Base-by-base conservation (phyloP, 2,797 vertebrate genomes). In the Hapalemur alaotrensis region DNA sequence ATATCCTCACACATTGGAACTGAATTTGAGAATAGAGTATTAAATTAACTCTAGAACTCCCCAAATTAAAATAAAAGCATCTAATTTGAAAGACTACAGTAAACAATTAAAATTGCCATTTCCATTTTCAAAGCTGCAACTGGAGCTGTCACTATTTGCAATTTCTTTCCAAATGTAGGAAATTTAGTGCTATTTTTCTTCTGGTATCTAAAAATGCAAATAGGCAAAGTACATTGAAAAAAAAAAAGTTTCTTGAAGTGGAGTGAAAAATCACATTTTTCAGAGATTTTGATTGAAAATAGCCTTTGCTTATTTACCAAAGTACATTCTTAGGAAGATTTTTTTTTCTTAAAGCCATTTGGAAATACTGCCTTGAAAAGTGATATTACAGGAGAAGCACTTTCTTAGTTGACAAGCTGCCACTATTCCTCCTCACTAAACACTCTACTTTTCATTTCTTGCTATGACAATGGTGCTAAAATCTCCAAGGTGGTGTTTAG, bases 161-260 rank as follows among this genome's bases (percentile, higher is more conserved):
- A 81, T 82, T 97, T 96, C 23, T 79, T 72, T 88, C 23, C 52
- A 93, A 96, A 96, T 11, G 41, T 61, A 91, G 14, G 9, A 41
- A 78, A 81, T 95, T 78, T 95, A 67, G 52, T 83, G 11, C 41
- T 73, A 18, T 84, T 95, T 93, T 93, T 73, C n/a, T 86, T 78
- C 50, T 75, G 80, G 15, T 70, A 61, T 83, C 52, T 90, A 80
- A 96, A 96, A 95, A 96, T 95, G 82, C 43, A 97, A 95, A 97
- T 90, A 57, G 32, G 28, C 4, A 96, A 93, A n/a, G 23, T 93
- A 25, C 22, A 65, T 52, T 54, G 0, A 46, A 46, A 46, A 46
- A 43, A 70, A 93, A 46, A 41, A 32, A 12, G 5, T 4, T 75
- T 38, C 73, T 92, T 90, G 65, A 93, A 92, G 65, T 54, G 9